Base-by-base conservation (phyloP, 2,888 invertebrate genomes). In the Amphipyra berbera region DNA sequence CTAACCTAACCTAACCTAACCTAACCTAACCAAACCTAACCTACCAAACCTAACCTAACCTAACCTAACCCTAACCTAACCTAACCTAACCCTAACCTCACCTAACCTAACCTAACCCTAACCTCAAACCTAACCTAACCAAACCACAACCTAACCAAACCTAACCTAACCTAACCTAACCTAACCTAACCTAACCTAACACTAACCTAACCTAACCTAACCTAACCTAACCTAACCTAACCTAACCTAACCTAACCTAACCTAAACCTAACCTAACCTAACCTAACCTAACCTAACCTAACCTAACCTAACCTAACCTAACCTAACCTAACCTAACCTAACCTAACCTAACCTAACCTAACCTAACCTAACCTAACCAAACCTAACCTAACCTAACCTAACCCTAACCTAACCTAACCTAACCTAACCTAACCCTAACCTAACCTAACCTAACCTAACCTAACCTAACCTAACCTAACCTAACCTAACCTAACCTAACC, bases 1-100 rank as follows among this genome's bases (percentile, higher is more conserved):
- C 66, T 61, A 66, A 66, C 66, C 66, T 66, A 66, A 66, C 63
- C 61, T 64, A 61, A 53, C 60, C 61, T 66, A 66, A 66, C 66
- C 60, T 61, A 65, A 66, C 66, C 66, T 66, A 66, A 66, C 66
- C 61, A n/a, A 14, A 42, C 42, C 42, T 42, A 42, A 42, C 42
- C 42, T 42, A 30, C 30, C 10, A 10, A 42, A 42, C 42, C 42
- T 42, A 42, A 42, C 42, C 42, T 42, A 42, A 42, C 42, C 42
- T 42, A 42, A 42, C 42, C 42, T 42, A 42, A 42, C 42, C 58
- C 59, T 59, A 64, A 59, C 60, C 55, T 60, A 60, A 42, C 42
- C 42, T 42, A 42, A 42, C 42, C 42, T 42, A 42, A 42, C 21
- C 42, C 42, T 21, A 42, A 15, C 42, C 42, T 42, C 35, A 56